Base-by-base conservation (phyloP, 2,888 invertebrate species). In the Eledone cirrhosa region DNA sequence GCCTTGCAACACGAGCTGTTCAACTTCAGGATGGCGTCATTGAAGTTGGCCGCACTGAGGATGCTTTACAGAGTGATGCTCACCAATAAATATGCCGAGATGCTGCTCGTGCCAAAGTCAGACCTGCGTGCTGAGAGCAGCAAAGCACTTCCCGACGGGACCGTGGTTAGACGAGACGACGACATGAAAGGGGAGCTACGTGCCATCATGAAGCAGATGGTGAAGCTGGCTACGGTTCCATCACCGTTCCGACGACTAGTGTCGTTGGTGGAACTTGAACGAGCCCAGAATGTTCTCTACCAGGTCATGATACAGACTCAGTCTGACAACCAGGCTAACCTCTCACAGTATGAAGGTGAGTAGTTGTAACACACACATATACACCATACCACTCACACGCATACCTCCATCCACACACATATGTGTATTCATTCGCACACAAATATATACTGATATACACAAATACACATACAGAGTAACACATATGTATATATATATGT, bases 21-120 rank as follows among this genome's bases (percentile, higher is more conserved):
- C 72, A 72, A 72, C 41, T 72, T 72, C 72, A 72, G 41, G 29
- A n/a, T 72, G 41, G 72, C 72, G n/a, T 72, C 72, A 3, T 24
- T 72, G n/a, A 72, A 72, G 85, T 91, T 93, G 82, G 91, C 92
- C 4, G 93, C 93, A 2, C 88, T 93, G 80, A 93, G 93, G 86
- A 90, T 92, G 5, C 87, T 94, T 24, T 91, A 91, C 78, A 88
- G 91, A 5, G 90, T 93, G 48, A 86, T 93, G 33, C 92, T 92
- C 63, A 92, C 92, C 77, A 92, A 91, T 53, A 91, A 92, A 78
- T 93, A 93, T 85, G 91, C 92, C 0, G 93, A 93, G 86, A 88
- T 93, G 84, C 90, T 93, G 79, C 88, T 93, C 14, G 91, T 93
- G 13, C 92, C 92, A 1, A 91, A 92, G 78, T 87, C 85, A 22